Evolutionary conservation across 2,888 invertebrate species (phyloP), one percentile per base, ranked within the genome.

Genomic region (Aquatica leii): DNA sequence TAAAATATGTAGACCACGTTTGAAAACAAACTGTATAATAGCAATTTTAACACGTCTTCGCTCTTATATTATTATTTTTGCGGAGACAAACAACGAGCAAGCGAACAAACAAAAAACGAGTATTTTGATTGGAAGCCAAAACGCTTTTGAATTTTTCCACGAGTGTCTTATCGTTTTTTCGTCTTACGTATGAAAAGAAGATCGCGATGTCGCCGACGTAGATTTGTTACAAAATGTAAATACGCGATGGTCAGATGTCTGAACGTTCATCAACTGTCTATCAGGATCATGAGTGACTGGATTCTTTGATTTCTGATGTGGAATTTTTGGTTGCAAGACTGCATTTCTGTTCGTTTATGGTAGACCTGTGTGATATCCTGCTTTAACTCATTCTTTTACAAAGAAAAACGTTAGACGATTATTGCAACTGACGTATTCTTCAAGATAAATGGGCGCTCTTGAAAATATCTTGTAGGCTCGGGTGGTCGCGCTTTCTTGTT

Each of bases 221-320:
- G 50, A 49, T 52, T 57, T 60, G 46, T 55, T 64, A 21, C 37
- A 48, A 61, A 64, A 59, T 56, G 55, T 64, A 60, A 64, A 64
- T 56, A 56, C 52, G 72, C 68, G 74, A 77, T 76, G 74, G 74
- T 76, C 73, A 75, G 74, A 78, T 78, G 77, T 78, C 78, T 77
- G 75, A 73, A 73, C 77, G 78, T 77, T 77, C 77, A 72, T 78
- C 77, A 78, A 77, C 77, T 77, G 78, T 78, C 78, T 75, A 78
- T 78, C 78, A 76, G 73, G 76, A 77, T 78, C 78, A 75, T 74
- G 77, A 76, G 74, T 74, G 74, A 77, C 77, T 77, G 78, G 78
- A 78, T 79, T 78, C 78, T 71, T 75, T 73, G 77, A 77, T 77
- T 74, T 71, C 72, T 69, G 74, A 76, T 73, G 76, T 74, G 77